Evolutionary conservation across 2,113 vertebrate species (phyloP), one percentile per base, ranked within the genome.

Genomic region (Fregetta grallaria): DNA sequence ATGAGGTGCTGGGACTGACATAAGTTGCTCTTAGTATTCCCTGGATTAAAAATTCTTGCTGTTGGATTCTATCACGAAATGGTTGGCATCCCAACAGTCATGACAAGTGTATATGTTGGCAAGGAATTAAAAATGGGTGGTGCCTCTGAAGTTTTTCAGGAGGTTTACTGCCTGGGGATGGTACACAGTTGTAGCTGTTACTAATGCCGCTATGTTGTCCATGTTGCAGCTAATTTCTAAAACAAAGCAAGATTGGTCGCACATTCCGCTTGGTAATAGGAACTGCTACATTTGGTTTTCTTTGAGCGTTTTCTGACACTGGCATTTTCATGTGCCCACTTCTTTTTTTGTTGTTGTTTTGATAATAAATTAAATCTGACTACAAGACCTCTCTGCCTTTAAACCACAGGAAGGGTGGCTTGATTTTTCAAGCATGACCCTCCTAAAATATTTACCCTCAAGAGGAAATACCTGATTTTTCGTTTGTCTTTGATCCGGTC

Each of bases 401-500:
- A 77, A 95, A 85, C 68, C 5, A 2, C 73, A 82, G 72, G 38
- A 70, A 61, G 42, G 27, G 30, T 32, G 61, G 76, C 88, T 88
- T 73, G 65, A 86, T 79, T 61, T 61, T 38, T 38, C 90, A 94
- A 84, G 52, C 25, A 1, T 49, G 73, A 86, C 56, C 61, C 36
- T 94, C 73, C 70, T 86, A 82, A 84, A 94, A 47, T 61, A 75
- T 92, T 92, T 94, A 34, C 70, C 70, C 85, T 92, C 44, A 19
- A 81, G 75, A 93, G 92, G 91, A 95, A 94, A 81, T 91, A 92
- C 67, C 66, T 91, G 86, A 87, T 77, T 92, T 94, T 93, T 94
- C 12, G 1, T 94, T 95, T 59, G 80, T 65, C 80, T 97, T 97
- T 95, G 96, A 84, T 95, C 66, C 17, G 3, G 27, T 91, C 58